phyloP scores from a whole-genome alignment of 2,113 vertebrate species.

The Paratilapia polleni region DNA sequence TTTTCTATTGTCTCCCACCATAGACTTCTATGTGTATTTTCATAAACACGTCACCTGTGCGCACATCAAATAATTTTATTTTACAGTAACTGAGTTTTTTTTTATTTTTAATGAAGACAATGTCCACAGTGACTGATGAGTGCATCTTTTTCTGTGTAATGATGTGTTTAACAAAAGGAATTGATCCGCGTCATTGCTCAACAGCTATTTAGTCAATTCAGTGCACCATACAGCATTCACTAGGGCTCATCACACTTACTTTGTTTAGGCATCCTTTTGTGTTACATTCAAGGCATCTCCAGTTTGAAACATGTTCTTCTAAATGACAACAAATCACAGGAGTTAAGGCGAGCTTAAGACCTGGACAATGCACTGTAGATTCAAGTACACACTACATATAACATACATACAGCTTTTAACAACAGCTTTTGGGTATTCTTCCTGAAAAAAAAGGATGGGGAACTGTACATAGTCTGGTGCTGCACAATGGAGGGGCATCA shows the following conservation, averaged over 20 bases:
- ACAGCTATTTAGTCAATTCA: constrained; percentile 33
- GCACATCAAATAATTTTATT: not conserved
- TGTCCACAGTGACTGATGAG: constrained; percentile 40
- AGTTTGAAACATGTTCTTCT: not conserved
- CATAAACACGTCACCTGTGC: not conserved
- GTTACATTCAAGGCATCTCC: too few species aligned
- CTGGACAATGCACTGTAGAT: not conserved
- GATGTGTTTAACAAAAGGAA: constrained; percentile 54
- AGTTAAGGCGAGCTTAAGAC: not conserved
- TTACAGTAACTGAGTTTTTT: constrained; percentile 31
- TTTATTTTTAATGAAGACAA: constrained; percentile 45
- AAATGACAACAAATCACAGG: not conserved
- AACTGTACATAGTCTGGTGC: not conserved
- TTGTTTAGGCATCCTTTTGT: not conserved
- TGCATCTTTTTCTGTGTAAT: constrained; percentile 54
- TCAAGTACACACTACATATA: not conserved
- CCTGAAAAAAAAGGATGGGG: not conserved
- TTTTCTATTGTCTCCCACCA: not conserved
- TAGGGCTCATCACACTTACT: too few species aligned
- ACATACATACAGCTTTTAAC: not conserved
- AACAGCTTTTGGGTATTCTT: not conserved
- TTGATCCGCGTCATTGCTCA: constrained; percentile 49
- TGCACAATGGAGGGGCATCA: constrained; percentile 31
- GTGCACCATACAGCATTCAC: not conserved
- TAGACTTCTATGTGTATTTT: not conserved